Evolutionary conservation across 2,888 invertebrate genomes (phyloP), one percentile per base, ranked within the genome.

Genomic region (Sesamia inferens): DNA sequence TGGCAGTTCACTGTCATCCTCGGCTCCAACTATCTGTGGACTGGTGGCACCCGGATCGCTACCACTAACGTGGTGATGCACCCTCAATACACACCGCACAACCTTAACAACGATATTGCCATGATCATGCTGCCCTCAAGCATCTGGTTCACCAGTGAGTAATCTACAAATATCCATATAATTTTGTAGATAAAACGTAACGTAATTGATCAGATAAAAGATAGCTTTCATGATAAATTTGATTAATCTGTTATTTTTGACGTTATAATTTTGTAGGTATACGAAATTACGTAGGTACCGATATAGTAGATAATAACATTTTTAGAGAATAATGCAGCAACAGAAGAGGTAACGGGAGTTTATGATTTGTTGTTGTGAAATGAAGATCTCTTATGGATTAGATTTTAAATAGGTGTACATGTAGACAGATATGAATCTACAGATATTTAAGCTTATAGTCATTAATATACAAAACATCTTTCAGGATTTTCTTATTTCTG

Each of bases 61-160:
- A 93, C 93, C 13, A 74, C 71, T 11, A 73, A 74, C 2, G 92
- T 93, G 0, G 54, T 91, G 16, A 80, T 87, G 85, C 94, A 94
- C 59, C 93, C 93, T 0, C 86, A 88, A 61, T 94, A 89, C 79
- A 81, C n/a, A 0, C 73, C 90, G 0, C 14, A 47, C 0, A 84
- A 69, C 7, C 80, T 93, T 0, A 70, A 74, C 44, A 93, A 93
- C 48, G 94, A 94, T 68, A 82, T 94, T 2, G 94, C 94, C 22
- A 85, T 94, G 76, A 91, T 93, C 68, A 85, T 88, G 54, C 75
- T 93, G 48, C 92, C 92, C 0, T 80, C 64, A 3, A 84, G 61
- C n/a, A 84, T 93, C 0, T 31, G 54, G 11, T 88, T 88, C 19
- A 78, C 74, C 2, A 62, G 92, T 93, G 72, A 89, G 88, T 87